Evolutionary conservation across 2,797 vertebrate genomes (phyloP).

Genomic region (Betta splendens): DNA sequence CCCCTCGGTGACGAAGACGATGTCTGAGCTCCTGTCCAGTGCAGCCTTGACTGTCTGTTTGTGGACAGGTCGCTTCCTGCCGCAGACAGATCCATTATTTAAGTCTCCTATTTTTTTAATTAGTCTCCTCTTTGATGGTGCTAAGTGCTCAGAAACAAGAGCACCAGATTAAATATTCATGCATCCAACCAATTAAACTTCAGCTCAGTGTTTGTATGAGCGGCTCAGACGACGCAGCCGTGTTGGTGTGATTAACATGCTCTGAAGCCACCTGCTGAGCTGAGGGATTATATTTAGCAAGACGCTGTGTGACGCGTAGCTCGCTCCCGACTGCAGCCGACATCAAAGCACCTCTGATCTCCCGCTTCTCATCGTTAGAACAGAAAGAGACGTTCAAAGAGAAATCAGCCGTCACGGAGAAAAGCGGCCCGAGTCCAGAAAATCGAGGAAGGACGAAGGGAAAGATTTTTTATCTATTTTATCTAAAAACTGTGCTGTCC

Average conservation of each 20-base stretch:
- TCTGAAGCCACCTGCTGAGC: slow-evolving; percentile 1
- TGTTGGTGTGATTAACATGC: not conserved
- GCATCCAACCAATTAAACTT: not conserved
- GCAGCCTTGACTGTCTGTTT: no score
- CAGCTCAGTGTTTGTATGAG: not conserved
- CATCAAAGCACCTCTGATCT: slow-evolving; percentile 27
- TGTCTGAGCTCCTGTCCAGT: no score
- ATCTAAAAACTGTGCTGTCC: no score
- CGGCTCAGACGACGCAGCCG: not conserved
- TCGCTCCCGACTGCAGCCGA: slow-evolving; percentile 1
- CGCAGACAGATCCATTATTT: not conserved
- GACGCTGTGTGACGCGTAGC: not conserved
- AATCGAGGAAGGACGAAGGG: no score
- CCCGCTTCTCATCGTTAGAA: not conserved
- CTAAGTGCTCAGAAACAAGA: not conserved
- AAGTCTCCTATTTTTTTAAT: not conserved
- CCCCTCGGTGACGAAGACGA: no score
- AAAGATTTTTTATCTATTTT: no score
- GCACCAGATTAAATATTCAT: not conserved
- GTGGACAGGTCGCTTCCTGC: slow-evolving; percentile 1
- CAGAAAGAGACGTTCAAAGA: slow-evolving; percentile 2
- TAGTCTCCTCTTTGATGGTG: not conserved
- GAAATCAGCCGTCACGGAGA: not conserved
- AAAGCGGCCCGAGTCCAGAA: not conserved
- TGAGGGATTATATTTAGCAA: not conserved